Evolutionary conservation across 1,140 invertebrate species (phyloP).

Genomic region (Tribolium madens): DNA sequence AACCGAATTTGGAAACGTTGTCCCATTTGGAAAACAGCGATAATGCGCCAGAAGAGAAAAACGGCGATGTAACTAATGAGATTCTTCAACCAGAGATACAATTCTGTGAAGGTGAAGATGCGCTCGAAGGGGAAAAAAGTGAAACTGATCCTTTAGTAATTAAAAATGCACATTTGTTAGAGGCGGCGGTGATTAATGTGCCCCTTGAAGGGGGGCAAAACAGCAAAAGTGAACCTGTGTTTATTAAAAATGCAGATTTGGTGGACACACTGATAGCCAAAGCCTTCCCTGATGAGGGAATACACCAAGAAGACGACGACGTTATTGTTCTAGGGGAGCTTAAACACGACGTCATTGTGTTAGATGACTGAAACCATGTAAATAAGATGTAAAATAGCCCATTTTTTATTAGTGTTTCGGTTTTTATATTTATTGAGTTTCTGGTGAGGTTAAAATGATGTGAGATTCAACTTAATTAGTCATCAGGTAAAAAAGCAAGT

Average conservation of each 20-base stretch:
- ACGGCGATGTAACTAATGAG: neutral
- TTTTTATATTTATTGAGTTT: neutral
- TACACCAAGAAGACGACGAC: conserved; percentile 16
- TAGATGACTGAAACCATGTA: conserved; percentile 34
- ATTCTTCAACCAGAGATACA: neutral
- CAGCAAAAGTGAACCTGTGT: no score
- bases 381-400: neutral
- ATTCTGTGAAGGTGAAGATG: neutral
- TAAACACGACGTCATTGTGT: conserved; percentile 31
- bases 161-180: conserved; percentile 3
- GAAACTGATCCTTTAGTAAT: conserved; percentile 10
- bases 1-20: neutral
- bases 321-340: conserved; percentile 36
- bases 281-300: neutral
- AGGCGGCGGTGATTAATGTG: neutral
- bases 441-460: no score
- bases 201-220: no score
- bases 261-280: neutral
- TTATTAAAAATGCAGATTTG: no score
- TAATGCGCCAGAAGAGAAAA: neutral
- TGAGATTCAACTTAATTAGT: no score
- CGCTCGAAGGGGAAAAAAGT: neutral
- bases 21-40: neutral
- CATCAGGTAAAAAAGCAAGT: no score
- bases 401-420: neutral